phyloP scores from a whole-genome alignment of 2,113 vertebrate genomes.

The Protobothrops mucrosquamatus region DNA sequence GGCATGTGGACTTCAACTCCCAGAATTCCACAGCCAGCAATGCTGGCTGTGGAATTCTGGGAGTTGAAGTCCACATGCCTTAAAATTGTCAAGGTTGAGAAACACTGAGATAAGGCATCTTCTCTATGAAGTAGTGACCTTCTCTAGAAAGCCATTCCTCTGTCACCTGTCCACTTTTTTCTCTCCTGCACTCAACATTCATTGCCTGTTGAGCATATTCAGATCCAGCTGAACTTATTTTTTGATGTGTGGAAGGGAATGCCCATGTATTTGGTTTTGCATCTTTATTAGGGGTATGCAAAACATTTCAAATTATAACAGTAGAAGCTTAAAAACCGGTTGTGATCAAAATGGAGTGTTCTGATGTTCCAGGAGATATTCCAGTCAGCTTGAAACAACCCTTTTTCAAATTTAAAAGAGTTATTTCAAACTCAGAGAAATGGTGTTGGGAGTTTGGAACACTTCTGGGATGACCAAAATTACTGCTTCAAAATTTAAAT shows the following conservation, averaged over 20 bases:
- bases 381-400: background rate
- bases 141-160: background rate
- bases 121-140: background rate
- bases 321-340: background rate
- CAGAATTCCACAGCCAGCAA: no score
- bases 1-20: no score
- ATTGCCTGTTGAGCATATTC: background rate
- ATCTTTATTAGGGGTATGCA: background rate
- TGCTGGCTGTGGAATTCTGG: no score
- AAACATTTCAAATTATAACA: background rate
- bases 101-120: background rate
- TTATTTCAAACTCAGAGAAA: background rate
- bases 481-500: background rate
- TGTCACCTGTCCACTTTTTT: background rate
- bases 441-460: background rate
- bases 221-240: background rate
- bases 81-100: no score
- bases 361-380: background rate
- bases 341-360: background rate
- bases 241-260: background rate
- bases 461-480: background rate
- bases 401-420: background rate
- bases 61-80: no score
- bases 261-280: background rate
- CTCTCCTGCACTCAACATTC: background rate